Percentiles rank a stretch among this genome's conserved stretches.
These are phyloP conservation scores for Portunus trituberculatus DNA, from an alignment of 1,140 invertebrate species.

Conservation along the genomic window DNA sequence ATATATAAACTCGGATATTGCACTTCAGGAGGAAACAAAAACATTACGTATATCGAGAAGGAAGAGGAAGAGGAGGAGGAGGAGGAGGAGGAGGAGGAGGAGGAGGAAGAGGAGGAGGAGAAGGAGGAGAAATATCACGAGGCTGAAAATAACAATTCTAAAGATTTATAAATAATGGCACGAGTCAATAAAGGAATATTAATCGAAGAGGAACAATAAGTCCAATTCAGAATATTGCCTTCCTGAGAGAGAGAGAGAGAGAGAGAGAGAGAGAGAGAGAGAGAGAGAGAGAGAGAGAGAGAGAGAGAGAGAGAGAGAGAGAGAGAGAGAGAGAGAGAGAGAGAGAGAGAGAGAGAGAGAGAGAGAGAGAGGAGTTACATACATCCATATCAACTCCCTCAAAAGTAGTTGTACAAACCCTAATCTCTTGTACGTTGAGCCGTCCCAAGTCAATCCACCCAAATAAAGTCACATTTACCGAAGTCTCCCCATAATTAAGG, in stretches of 20 bases:
- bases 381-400: too few relatives aligned
- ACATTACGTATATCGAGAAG: neutral
- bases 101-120: constrained; percentile 33
- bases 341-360: neutral
- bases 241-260: neutral
- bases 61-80: neutral
- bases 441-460: too few relatives aligned
- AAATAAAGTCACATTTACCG: neutral
- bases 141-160: neutral
- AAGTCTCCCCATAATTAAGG: neutral
- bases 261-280: neutral
- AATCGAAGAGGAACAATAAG: neutral
- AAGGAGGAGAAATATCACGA: neutral
- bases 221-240: too few relatives aligned
- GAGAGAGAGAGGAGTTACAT: neutral
- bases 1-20: neutral
- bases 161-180: neutral
- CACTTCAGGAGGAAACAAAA: neutral
- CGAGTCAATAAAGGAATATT: neutral
- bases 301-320: neutral
- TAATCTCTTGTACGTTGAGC: too few relatives aligned
- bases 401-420: too few relatives aligned
- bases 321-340: neutral
- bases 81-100: neutral
- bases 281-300: neutral